Evolutionary conservation across 2,888 invertebrate species (phyloP), one percentile per base, ranked within the genome.

Genomic region (Cyaniris semiargus): DNA sequence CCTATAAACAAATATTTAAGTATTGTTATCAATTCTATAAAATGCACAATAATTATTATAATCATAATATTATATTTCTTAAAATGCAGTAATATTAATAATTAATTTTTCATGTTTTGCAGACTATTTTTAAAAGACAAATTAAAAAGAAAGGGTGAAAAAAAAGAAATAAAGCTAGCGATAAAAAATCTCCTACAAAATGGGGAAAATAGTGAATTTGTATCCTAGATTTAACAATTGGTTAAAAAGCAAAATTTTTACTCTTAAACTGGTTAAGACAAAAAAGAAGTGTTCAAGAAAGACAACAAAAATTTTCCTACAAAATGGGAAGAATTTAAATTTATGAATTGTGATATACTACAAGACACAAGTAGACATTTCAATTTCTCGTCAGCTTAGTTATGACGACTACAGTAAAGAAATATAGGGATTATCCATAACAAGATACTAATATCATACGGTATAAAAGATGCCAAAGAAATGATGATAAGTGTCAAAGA

Each of bases 331-430:
- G 18, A 56, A 56, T 56, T 56, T 1, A 21, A 7, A 7, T 21
- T 56, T 58, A n/a, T 58, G 21, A n/a, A 58, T n/a, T n/a, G 56
- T 6, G 8, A 58, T 21, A 21, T 58, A 58, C 7, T 21, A 6
- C 1, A 58, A 58, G 56, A 58, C 56, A n/a, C 53, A 58, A n/a
- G 7, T n/a, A n/a, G 18, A 56, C 56, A n/a, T n/a, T 56, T 56
- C 56, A 56, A n/a, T 56, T 56, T 7, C 56, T n/a, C 56, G n/a
- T 56, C 56, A 56, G 56, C 56, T 56, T 56, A 56, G n/a, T n/a
- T 56, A 56, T 56, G n/a, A 21, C 8, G 56, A n/a, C 7, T 8
- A 6, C 8, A 58, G 21, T 21, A 58, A 58, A 58, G n/a, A 58
- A 58, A 58, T 58, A 21, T 2, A 3, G n/a, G 56, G 56, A 58